Evolutionary conservation across 1,140 invertebrate species (phyloP), one percentile per base, ranked within the genome.

Genomic region (Eurosta solidaginis): DNA sequence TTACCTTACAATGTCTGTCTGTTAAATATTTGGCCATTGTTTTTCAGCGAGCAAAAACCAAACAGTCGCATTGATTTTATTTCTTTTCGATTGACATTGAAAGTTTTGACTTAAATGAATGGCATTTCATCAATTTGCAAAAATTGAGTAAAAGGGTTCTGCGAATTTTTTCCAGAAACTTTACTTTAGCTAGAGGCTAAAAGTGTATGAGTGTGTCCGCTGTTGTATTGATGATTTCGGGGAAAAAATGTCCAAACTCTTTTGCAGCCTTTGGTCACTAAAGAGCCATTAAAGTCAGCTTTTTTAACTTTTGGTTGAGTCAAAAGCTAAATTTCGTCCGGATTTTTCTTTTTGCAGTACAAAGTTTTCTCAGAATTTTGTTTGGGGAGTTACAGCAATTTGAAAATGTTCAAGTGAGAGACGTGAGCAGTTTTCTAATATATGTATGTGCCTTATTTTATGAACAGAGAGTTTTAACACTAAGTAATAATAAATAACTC

Each of bases 51-150:
- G 59, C 59, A 22, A 33, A 17, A 29, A 68, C 36, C 59, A 33
- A 10, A 68, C 27, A 68, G 59, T 68, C 36, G 33, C 33, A 68
- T 68, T 36, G n/a, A 36, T 40, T 36, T 68, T 40, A 9, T 33
- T 59, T 33, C 3, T 1, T 27, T 27, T 59, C 33, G n/a, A 33
- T 59, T 59, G 27, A 17, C 27, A 59, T 29, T 10, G 14, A 29
- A 59, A 59, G 54, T 59, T 68, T 68, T 40, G 59, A 68, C 59
- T 68, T 36, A 68, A 68, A 40, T 68, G 59, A 40, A 68, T 68
- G 59, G 59, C 59, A 68, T 68, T 68, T 68, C 59, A 68, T 68
- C 59, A 68, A 68, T 68, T 68, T 68, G n/a, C 59, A 36, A 3
- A n/a, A 1, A 17, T 22, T 12, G 59, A 36, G 59, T 68, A 68